Evolutionary conservation across 2,888 invertebrate species (phyloP), one percentile per base, ranked within the genome.

Genomic region (Caenorhabditis uteleia): DNA sequence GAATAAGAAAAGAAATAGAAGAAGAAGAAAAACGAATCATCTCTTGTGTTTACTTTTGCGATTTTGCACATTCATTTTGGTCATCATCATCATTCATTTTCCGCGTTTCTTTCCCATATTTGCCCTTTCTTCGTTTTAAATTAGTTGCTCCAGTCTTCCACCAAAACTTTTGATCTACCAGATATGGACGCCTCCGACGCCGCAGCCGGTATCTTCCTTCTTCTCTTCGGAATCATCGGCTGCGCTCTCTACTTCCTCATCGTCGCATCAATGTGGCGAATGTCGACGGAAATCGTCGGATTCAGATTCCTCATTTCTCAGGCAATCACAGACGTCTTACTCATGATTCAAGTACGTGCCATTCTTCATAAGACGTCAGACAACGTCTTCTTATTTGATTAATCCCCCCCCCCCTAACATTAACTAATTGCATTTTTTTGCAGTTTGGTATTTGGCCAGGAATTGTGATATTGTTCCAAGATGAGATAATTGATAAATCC

Each of bases 361-460:
- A 10, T n/a, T 29, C 29, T 29, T 8, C 7, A 29, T 8, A 29
- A 29, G 6, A 8, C 12, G 29, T 12, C 6, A 29, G 12, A 29
- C 6, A 29, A 29, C 12, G 29, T 8, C 7, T 12, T 12, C 29
- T 8, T 8, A 29, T 29, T 29, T 29, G 29, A 43, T 43, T 18
- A 12, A 23, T 43, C 23, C 7, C 12, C 12, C 10, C 18, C 14
- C 7, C 39, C 26, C 12, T n/a, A 34, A 34, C 12, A 7, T n/a
- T 16, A 29, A 18, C n/a, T n/a, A 12, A n/a, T 27, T 2, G 8
- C 23, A 7, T n/a, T 45, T 18, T 38, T 18, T 69, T 64, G 42
- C 66, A 75, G 67, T 77, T 77, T 45, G 77, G 70, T 4, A 54
- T 77, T n/a, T 77, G 75, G 75, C 77, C 77, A 10, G 77, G 77